Base-by-base conservation (phyloP, 2,113 vertebrate species). In the Mus pahari region DNA sequence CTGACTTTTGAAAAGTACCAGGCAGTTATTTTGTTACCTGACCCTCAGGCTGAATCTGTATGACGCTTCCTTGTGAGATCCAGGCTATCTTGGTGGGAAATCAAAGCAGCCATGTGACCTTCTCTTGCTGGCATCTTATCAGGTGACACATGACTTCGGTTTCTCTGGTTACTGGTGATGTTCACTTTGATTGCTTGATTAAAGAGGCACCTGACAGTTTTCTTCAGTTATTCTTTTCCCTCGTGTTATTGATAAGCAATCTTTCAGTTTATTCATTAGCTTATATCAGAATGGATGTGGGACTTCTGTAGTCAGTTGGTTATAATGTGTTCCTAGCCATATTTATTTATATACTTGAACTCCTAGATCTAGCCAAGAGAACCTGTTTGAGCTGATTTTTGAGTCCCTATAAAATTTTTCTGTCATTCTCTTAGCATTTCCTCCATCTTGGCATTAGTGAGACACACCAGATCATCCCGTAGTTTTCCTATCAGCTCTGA, bases 111-210 rank as follows among this genome's bases (percentile, higher is more conserved):
- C 42, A 74, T 22, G 22, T 16, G 28, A 1, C 12, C 0, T 84
- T 55, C 62, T 86, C 71, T 71, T 48, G 20, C 53, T 26, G 66
- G 53, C n/a, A 9, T 94, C 22, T 9, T 94, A 39, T 91, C 42
- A 45, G 68, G 78, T 93, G 92, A 55, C 39, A 11, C 53, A 45
- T 0, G 1, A 94, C 77, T 96, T 96, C 83, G 75, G 1, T 78
- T 84, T 60, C 66, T 91, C 81, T 92, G 1, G 0, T 89, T 94
- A 79, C 70, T 71, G 64, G 39, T 73, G 92, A 79, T 66, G 83
- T 50, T 91, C 79, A 24, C 83, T 97, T 94, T 97, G 89, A 84
- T 96, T 33, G 6, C 75, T 53, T 88, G 92, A 92, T 96, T 93
- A 79, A 96, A 96, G 87, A 70, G 12, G 9, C 74, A n/a, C 90